Evolutionary conservation across 2,888 invertebrate species (phyloP), one percentile per base, ranked within the genome.

Genomic region (Embidobia sp.): DNA sequence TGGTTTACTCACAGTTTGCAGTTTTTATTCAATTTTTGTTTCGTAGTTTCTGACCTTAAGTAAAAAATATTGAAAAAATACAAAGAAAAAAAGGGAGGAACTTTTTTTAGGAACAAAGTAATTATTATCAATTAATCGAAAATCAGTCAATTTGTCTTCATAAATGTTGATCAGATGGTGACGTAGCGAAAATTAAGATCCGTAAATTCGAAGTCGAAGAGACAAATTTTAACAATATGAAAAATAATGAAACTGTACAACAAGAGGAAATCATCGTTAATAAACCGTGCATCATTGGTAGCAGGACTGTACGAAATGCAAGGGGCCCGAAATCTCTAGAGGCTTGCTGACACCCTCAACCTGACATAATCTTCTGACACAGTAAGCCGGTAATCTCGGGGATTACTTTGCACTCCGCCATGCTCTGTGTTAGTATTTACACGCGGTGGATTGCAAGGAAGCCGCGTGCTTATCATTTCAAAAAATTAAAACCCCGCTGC

Each of bases 331-430:
- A 79, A 79, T 82, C 87, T 84, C 85, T 77, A 57, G 87, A 83
- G 86, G 82, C 84, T 81, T 77, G 75, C 77, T 85, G 87, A 89
- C 89, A 88, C 88, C 86, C 88, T 85, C 86, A 83, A 88, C 87
- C 88, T 86, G 87, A 85, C 87, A 84, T 88, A 89, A 89, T 88
- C 88, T 89, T 86, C 85, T 86, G 87, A 89, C 88, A 86, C 84
- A 83, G 84, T 89, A 88, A 89, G 88, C 89, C 87, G 86, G 85
- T 89, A 89, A 89, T 89, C 88, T 86, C 85, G 74, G 83, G 85
- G 86, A 86, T 85, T 84, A 85, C 85, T 85, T 83, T 84, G 84
- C 84, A 81, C 83, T 85, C 81, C 78, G 81, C 79, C 69, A 66
- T 74, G 74, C 64, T 84, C 81, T 78, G 77, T 75, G 79, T 79